Percentiles rank a stretch among this genome's conserved stretches.
Evolutionary conservation across 2,888 invertebrate genomes (phyloP).

Genomic region (Neoscelio sp.): DNA sequence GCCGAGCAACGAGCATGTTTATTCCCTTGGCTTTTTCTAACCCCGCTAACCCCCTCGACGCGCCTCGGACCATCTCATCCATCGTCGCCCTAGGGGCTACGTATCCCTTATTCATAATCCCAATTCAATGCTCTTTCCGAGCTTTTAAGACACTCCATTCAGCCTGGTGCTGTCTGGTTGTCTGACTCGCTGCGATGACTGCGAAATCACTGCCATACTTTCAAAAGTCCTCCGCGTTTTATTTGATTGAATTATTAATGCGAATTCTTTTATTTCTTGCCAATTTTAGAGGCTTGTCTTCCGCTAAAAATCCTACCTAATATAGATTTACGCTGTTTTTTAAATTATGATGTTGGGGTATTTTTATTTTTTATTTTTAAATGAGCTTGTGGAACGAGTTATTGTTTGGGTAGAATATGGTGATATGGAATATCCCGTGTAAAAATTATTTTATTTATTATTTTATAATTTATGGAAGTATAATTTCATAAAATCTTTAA

Average conservation of each 20-base stretch:
- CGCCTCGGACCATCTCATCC: constrained; percentile 71
- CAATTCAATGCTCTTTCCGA: constrained; percentile 80
- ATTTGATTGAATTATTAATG: constrained; percentile 32
- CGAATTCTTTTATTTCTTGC: constrained; percentile 9
- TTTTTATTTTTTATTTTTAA: too few relatives aligned
- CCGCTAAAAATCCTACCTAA: too few relatives aligned
- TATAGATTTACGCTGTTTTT: too few relatives aligned
- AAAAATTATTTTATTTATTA: too few relatives aligned
- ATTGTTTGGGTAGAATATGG: too few relatives aligned
- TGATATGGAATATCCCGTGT: too few relatives aligned
- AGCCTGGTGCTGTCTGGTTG: constrained; percentile 55
- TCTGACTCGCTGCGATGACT: constrained; percentile 61
- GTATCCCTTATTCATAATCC: constrained; percentile 80
- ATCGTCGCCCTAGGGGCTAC: constrained; percentile 76
- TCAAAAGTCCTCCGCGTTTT: constrained; percentile 45
- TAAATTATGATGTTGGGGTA: too few relatives aligned
- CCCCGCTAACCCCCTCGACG: constrained; percentile 14
- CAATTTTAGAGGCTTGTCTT: too few relatives aligned
- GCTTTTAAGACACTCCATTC: constrained; percentile 77
- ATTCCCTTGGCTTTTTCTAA: constrained; percentile 72
- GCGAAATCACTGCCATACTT: constrained; percentile 63
- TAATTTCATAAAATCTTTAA: too few relatives aligned
- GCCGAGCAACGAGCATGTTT: constrained; percentile 77
- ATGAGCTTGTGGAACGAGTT: too few relatives aligned
- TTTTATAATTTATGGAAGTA: too few relatives aligned